phyloP scores from a whole-genome alignment of 1,140 invertebrate genomes.

The Caenorhabditis remanei region DNA sequence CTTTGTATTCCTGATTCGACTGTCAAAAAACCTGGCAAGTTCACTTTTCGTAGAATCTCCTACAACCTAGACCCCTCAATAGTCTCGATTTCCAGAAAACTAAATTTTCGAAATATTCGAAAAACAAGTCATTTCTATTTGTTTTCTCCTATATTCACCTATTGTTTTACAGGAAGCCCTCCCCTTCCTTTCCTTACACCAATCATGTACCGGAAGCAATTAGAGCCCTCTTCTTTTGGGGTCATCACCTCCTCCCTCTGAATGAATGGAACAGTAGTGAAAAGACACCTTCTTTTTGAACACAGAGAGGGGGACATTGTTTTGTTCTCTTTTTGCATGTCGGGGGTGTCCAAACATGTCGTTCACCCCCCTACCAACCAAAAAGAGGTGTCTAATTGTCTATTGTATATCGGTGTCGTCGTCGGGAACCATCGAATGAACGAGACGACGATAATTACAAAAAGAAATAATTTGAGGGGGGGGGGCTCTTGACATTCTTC shows the following conservation, averaged over 20 bases:
- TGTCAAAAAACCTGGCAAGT: too few species aligned
- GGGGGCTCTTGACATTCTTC: constrained; percentile 28
- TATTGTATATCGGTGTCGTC: constrained; percentile 6
- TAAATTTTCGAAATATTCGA: background rate
- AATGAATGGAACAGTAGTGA: constrained; percentile 23
- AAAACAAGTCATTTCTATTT: background rate
- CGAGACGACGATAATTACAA: constrained; percentile 11
- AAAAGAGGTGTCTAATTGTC: constrained; percentile 55
- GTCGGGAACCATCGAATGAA: constrained; percentile 2
- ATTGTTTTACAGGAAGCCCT: constrained; percentile 11
- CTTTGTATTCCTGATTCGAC: too few species aligned
- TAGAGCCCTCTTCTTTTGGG: constrained; percentile 8
- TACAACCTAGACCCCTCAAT: background rate
- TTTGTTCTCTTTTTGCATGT: constrained; percentile 25
- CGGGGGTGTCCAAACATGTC: constrained; percentile 33
- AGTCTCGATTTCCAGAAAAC: background rate
- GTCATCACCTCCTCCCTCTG: background rate
- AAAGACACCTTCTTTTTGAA: constrained; percentile 50
- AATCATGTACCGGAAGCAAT: constrained; percentile 52
- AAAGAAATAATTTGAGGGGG: constrained; percentile 23
- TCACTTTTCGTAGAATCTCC: too few species aligned
- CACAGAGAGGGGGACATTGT: background rate
- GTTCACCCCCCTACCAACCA: background rate
- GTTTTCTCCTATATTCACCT: background rate
- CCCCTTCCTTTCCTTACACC: background rate